phyloP scores from a whole-genome alignment of 2,888 invertebrate genomes.

The Thereva nobilitata region DNA sequence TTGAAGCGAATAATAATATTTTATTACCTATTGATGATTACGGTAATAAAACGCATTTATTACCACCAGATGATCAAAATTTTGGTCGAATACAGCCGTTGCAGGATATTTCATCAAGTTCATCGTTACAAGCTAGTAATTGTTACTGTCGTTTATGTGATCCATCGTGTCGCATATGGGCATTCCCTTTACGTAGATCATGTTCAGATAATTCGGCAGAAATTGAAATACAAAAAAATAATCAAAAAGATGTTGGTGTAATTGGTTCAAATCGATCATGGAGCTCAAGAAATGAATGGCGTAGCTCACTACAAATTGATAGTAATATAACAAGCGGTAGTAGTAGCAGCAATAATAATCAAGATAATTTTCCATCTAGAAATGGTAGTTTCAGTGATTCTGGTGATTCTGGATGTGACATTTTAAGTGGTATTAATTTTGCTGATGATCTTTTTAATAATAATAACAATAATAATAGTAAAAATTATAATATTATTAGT shows the following conservation, averaged over 20 bases:
- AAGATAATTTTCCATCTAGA: conserved; percentile 23
- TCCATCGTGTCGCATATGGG: conserved; percentile 57
- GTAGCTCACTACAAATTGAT: conserved; percentile 44
- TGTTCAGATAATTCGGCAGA: conserved; percentile 54
- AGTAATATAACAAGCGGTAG: not conserved
- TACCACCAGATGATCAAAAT: too few relatives aligned
- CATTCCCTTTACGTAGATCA: conserved; percentile 56
- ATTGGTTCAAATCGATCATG: conserved; percentile 45
- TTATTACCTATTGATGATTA: too few relatives aligned
- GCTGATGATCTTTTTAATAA: conserved; percentile 53
- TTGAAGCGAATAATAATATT: too few relatives aligned
- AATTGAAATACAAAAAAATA: conserved; percentile 42
- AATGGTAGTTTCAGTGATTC: conserved; percentile 51
- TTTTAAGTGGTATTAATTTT: conserved; percentile 56
- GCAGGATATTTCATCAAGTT: too few relatives aligned
- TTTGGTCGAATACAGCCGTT: too few relatives aligned
- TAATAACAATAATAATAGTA: conserved; percentile 22
- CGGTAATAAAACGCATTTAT: too few relatives aligned
- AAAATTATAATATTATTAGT: not conserved
- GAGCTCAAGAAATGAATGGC: conserved; percentile 46
- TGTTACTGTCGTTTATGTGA: conserved; percentile 52
- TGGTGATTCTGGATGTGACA: conserved; percentile 52
- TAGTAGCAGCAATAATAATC: conserved; percentile 1
- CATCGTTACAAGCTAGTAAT: conserved; percentile 32
- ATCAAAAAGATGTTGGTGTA: conserved; percentile 46